Evolutionary conservation across 2,113 vertebrate species (phyloP).

Genomic region (Actenoides hombroni): DNA sequence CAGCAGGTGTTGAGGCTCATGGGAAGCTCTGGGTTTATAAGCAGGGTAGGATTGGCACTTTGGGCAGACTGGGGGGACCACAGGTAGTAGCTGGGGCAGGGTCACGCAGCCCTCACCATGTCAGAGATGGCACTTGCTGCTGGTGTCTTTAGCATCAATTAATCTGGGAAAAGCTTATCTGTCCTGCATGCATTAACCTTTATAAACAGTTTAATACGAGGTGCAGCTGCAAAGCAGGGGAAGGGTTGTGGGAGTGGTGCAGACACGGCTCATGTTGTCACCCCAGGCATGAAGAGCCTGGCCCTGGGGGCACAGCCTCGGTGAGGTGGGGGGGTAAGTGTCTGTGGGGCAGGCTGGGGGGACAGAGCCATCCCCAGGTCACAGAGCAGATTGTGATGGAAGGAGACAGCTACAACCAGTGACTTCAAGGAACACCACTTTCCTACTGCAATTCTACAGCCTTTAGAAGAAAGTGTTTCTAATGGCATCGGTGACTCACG

Average conservation of each 20-base stretch:
- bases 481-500: constrained; percentile 36
- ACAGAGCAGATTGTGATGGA: background rate
- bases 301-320: background rate
- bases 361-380: background rate
- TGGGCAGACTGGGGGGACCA: background rate
- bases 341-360: accelerated
- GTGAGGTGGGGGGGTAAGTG: background rate
- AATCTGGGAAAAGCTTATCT: background rate
- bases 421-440: constrained; percentile 3
- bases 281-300: background rate
- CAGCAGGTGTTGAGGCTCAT: background rate
- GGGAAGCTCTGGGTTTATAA: background rate
- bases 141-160: background rate
- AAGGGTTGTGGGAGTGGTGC: background rate
- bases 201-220: background rate
- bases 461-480: background rate
- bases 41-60: background rate
- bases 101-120: background rate
- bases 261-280: background rate
- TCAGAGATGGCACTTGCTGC: background rate
- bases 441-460: background rate
- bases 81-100: background rate
- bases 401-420: background rate
- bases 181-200: constrained; percentile 20
- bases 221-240: background rate